A percentile compares a stretch with the other conserved stretches of the same genome.
These are phyloP conservation scores for Tenrec ecaudatus DNA, from an alignment of 2,113 vertebrate species.

Conservation along the genomic window DNA sequence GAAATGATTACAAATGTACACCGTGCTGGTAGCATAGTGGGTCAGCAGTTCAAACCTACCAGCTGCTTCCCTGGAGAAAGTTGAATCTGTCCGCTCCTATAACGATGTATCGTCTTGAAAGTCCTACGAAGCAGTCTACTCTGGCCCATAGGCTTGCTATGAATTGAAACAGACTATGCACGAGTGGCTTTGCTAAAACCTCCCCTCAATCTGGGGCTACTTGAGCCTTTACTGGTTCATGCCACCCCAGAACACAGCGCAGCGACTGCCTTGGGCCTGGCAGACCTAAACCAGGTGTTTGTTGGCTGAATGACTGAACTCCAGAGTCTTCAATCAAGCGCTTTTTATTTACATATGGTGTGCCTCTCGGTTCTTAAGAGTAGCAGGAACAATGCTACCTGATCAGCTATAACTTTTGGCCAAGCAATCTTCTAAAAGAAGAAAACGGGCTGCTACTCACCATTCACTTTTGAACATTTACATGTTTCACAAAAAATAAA, in stretches of 20 bases:
- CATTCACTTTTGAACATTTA: constrained; percentile 8
- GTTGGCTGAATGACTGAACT: constrained; percentile 1
- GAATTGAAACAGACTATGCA: too few relatives aligned
- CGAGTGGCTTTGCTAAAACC: background rate
- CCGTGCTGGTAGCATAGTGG: too few relatives aligned
- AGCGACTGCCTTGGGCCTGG: background rate
- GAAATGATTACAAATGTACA: background rate
- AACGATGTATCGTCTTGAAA: too few relatives aligned
- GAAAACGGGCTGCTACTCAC: constrained; percentile 4
- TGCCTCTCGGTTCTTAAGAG: constrained; percentile 17
- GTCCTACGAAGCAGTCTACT: too few relatives aligned
- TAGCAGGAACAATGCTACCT: background rate
- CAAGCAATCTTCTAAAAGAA: background rate
- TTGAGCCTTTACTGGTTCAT: background rate
- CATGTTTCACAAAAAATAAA: constrained; percentile 14
- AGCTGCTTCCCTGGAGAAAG: too few relatives aligned
- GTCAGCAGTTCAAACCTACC: too few relatives aligned
- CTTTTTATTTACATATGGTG: background rate
- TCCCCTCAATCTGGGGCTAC: background rate
- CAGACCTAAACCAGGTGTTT: background rate
- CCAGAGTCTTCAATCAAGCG: background rate
- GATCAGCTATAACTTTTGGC: background rate
- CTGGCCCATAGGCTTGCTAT: too few relatives aligned
- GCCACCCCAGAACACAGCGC: background rate
- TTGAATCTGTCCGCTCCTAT: too few relatives aligned